Evolutionary conservation across 2,888 invertebrate genomes (phyloP).

Genomic region (Gari tellinella): DNA sequence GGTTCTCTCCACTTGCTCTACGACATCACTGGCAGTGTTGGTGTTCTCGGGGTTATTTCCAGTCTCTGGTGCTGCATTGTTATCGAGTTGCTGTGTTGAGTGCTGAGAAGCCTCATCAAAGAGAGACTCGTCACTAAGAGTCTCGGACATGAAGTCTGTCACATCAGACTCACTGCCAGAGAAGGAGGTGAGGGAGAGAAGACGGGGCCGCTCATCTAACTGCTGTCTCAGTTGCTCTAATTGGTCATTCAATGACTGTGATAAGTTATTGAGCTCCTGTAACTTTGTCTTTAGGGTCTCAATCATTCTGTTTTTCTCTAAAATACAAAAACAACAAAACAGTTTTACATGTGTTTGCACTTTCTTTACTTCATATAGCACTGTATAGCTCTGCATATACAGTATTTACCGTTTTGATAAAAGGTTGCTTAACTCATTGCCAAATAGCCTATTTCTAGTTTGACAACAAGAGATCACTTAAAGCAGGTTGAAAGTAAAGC

Average conservation of each 20-base stretch:
- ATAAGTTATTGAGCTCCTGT: conserved; percentile 63
- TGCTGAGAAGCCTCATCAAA: conserved; percentile 39
- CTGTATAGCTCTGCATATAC: too few species aligned
- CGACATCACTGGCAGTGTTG: conserved; percentile 45
- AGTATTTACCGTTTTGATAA: too few species aligned
- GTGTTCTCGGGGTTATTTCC: conserved; percentile 1
- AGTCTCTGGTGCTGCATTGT: neutral
- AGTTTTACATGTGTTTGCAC: too few species aligned
- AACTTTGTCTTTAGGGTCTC: conserved; percentile 65
- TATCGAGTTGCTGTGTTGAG: conserved; percentile 16
- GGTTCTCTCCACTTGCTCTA: conserved; percentile 55
- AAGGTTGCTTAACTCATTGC: too few species aligned
- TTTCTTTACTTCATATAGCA: too few species aligned
- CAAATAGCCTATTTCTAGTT: too few species aligned
- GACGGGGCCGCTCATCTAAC: conserved; percentile 36
- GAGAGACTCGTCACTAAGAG: conserved; percentile 37
- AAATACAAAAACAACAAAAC: too few species aligned
- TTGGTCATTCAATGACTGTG: conserved; percentile 65
- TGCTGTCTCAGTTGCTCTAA: conserved; percentile 65
- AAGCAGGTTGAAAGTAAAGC: too few species aligned
- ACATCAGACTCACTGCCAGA: conserved; percentile 44
- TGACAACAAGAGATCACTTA: too few species aligned
- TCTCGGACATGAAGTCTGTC: conserved; percentile 43
- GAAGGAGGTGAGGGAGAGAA: conserved; percentile 19
- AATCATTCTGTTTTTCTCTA: conserved; percentile 68